Conservation (phyloP, 2,113 vertebrate genomes). For the Odontophorus gujanensis region DNA sequence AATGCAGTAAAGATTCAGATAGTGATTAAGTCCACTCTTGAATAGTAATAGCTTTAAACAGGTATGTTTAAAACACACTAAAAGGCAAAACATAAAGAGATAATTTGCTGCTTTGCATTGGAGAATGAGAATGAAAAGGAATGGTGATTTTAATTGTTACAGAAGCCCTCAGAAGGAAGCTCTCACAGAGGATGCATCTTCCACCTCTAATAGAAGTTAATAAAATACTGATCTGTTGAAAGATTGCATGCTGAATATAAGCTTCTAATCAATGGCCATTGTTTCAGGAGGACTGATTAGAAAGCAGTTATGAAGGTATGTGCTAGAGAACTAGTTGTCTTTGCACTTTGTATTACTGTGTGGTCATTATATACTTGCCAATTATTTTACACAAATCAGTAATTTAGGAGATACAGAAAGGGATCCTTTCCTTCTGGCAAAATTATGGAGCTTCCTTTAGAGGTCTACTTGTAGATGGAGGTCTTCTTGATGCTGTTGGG, state of each 20-base stretch:
- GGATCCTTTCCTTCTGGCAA: not conserved
- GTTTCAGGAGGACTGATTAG: not conserved
- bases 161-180: not conserved
- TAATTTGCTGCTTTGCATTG: not conserved
- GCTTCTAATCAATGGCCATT: fast-evolving
- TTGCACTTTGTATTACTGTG: not conserved
- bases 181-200: not conserved
- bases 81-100: too few relatives aligned
- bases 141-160: not conserved
- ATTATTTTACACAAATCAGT: not conserved
- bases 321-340: not conserved
- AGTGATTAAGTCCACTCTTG: not conserved
- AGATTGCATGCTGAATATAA: not conserved
- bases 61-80: not conserved
- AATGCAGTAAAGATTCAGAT: not conserved
- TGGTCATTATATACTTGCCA: not conserved
- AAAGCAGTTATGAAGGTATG: not conserved
- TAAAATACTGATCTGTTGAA: not conserved
- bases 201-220: not conserved
- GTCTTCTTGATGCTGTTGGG: not conserved
- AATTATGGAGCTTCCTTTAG: not conserved
- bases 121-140: not conserved
- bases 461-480: not conserved
- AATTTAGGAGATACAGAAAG: not conserved
- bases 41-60: not conserved